phyloP scores from a whole-genome alignment of 2,888 invertebrate genomes.

The Tinea semifulvella region DNA sequence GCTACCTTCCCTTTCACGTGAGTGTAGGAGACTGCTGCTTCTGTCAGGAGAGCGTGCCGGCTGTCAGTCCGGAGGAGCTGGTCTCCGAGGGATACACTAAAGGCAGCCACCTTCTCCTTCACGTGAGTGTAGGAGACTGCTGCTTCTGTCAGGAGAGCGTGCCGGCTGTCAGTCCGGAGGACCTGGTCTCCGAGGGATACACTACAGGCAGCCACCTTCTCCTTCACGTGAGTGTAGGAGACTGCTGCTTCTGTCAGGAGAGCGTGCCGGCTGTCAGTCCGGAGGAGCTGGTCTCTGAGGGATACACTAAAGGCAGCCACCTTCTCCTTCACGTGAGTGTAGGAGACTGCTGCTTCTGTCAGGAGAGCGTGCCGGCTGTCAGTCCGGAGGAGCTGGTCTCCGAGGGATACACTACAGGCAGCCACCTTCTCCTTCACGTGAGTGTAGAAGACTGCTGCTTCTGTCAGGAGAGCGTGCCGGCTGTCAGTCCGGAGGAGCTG shows the following conservation, averaged over 20 bases:
- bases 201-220: conserved; percentile 29
- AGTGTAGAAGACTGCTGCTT: no score
- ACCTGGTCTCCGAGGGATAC: conserved; percentile 27
- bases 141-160: no score
- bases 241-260: background rate
- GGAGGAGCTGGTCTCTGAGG: conserved; percentile 35
- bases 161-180: conserved; percentile 69
- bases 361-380: no score
- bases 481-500: conserved; percentile 45
- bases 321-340: no score
- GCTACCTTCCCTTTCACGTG: conserved; percentile 38
- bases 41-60: no score
- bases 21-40: background rate
- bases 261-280: no score
- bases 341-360: no score
- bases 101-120: conserved; percentile 33
- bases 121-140: conserved; percentile 25
- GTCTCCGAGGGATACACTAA: conserved; percentile 24
- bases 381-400: conserved; percentile 40
- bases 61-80: conserved; percentile 65
- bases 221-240: conserved; percentile 30
- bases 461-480: no score
- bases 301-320: no score
- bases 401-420: no score
- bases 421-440: no score